These are phyloP conservation scores for Operophtera brumata DNA, from an alignment of 2,888 invertebrate species.

Conservation along the genomic window DNA sequence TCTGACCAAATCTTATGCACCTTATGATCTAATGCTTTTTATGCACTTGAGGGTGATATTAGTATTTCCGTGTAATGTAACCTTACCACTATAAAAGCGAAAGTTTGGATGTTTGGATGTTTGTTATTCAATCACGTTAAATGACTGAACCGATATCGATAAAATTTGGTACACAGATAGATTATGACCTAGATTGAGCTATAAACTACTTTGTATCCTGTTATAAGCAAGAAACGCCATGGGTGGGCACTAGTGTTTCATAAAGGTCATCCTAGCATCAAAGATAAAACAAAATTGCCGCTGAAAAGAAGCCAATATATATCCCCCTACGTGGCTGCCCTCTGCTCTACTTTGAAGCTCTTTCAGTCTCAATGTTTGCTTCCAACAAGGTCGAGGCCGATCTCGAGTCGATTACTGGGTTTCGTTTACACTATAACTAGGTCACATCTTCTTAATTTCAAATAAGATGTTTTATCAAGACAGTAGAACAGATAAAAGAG, in stretches of 20 bases:
- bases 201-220: too few relatives aligned
- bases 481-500: too few relatives aligned
- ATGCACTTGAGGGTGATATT: too few relatives aligned
- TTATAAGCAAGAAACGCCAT: slow-evolving; percentile 71
- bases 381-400: slow-evolving; percentile 32
- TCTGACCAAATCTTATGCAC: too few relatives aligned
- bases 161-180: too few relatives aligned
- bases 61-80: too few relatives aligned
- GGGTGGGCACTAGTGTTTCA: slow-evolving; percentile 65
- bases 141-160: too few relatives aligned
- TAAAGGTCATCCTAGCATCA: slow-evolving; percentile 19
- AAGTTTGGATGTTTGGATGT: too few relatives aligned
- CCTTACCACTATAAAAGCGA: too few relatives aligned
- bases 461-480: slow-evolving; percentile 15
- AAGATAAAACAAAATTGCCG: slow-evolving; percentile 16
- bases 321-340: slow-evolving; percentile 11
- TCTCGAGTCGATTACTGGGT: slow-evolving; percentile 24
- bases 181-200: too few relatives aligned
- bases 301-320: slow-evolving; percentile 36
- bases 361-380: slow-evolving; percentile 30
- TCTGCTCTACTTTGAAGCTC: slow-evolving; percentile 21
- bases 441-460: slow-evolving; percentile 27
- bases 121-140: too few relatives aligned
- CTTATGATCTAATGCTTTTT: too few relatives aligned
- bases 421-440: slow-evolving; percentile 31